Evolutionary conservation across 2,888 invertebrate species (phyloP).

Genomic region (Cyrtodaria siliqua): DNA sequence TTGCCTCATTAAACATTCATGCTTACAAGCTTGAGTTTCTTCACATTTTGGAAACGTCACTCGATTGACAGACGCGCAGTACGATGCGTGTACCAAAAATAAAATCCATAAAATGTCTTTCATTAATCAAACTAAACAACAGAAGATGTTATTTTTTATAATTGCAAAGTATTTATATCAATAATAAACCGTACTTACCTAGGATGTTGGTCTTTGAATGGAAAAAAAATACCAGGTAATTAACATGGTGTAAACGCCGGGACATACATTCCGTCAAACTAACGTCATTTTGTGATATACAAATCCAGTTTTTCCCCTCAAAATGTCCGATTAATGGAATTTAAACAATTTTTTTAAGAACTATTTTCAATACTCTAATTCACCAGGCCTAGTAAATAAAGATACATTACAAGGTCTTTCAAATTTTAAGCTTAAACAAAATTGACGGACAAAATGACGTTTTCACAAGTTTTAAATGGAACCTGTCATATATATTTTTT

Average conservation of each 20-base stretch:
- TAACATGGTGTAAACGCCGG: slow-evolving; percentile 22
- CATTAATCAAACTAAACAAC: slow-evolving; percentile 26
- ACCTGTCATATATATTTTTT: slow-evolving; percentile 19
- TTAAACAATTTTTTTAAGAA: slow-evolving; percentile 26
- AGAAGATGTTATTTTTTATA: slow-evolving; percentile 24
- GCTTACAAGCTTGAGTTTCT: slow-evolving; percentile 28
- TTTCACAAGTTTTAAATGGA: slow-evolving; percentile 28
- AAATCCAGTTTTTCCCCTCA: slow-evolving; percentile 21
- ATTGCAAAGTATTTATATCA: slow-evolving; percentile 17
- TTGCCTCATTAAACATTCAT: slow-evolving; percentile 12
- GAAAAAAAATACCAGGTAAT: slow-evolving; percentile 18
- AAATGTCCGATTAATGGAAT: slow-evolving; percentile 27
- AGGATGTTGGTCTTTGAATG: slow-evolving; percentile 30
- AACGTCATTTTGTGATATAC: slow-evolving; percentile 15
- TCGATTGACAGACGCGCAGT: slow-evolving; percentile 34
- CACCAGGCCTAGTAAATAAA: slow-evolving; percentile 12
- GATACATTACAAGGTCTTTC: slow-evolving; percentile 26
- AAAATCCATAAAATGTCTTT: slow-evolving; percentile 15
- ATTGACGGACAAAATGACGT: slow-evolving; percentile 37
- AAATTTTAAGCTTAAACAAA: slow-evolving; percentile 26
- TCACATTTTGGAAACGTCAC: slow-evolving; percentile 28
- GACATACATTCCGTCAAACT: slow-evolving; percentile 29
- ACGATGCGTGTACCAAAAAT: slow-evolving; percentile 28
- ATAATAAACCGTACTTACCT: slow-evolving; percentile 25
- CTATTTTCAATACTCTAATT: too few relatives aligned